Conservation (phyloP, 2,113 vertebrate species). For the Rattus rattus region DNA sequence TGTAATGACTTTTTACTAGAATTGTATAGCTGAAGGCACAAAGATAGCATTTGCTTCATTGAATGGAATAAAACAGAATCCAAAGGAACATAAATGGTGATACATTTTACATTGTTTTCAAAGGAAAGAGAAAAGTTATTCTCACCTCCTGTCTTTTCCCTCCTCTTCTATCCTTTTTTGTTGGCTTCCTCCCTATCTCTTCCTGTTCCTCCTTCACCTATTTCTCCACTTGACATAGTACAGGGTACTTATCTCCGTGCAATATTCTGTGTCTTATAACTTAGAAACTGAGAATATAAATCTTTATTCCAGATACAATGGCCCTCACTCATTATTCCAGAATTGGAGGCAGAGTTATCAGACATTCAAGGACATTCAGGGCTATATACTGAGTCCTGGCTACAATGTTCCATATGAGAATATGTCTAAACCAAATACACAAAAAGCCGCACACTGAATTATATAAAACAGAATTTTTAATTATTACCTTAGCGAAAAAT, state of each 20-base stretch:
- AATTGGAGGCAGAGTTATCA: not conserved
- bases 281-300: not conserved
- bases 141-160: not conserved
- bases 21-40: not conserved
- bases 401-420: not conserved
- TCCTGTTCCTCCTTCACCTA: rapidly evolving
- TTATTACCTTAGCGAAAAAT: not conserved
- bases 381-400: not conserved
- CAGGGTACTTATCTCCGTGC: rapidly evolving
- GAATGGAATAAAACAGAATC: not conserved
- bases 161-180: not conserved
- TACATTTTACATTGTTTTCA: not conserved
- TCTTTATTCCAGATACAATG: not conserved
- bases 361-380: not conserved
- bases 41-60: not conserved
- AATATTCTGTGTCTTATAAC: not conserved
- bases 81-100: not conserved
- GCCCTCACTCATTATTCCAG: not conserved
- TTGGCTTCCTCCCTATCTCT: not conserved
- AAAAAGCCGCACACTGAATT: not conserved
- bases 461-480: not conserved
- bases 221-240: not conserved
- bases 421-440: not conserved
- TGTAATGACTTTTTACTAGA: not conserved
- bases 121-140: not conserved